Conservation (phyloP, 2,888 invertebrate genomes). For the Chrysolina oricalcia region DNA sequence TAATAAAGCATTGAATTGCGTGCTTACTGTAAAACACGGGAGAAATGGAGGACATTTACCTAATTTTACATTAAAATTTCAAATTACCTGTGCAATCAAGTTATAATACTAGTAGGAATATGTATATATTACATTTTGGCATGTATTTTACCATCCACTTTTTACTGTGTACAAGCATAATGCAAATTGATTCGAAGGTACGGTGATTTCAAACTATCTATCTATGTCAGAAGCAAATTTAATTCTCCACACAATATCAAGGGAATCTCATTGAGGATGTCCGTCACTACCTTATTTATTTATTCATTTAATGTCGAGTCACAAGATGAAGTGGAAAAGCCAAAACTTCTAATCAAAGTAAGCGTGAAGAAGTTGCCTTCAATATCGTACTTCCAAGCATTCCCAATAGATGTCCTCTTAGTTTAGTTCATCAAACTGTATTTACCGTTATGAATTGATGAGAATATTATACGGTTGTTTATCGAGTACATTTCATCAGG, state of each 20-base stretch:
- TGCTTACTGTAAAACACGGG: too few species aligned
- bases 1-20: too few species aligned
- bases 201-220: neutral
- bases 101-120: too few species aligned
- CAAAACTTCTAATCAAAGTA: neutral
- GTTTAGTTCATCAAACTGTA: neutral
- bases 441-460: neutral
- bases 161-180: too few species aligned
- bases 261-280: neutral
- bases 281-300: neutral
- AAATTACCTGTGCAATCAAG: too few species aligned
- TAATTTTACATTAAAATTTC: too few species aligned
- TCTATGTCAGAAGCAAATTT: neutral
- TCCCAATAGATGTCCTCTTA: neutral
- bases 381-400: neutral
- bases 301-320: neutral
- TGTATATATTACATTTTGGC: too few species aligned
- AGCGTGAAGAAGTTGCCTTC: neutral
- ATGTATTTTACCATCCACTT: too few species aligned
- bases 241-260: neutral
- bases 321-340: neutral
- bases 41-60: too few species aligned
- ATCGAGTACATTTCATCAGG: neutral
- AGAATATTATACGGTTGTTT: too few species aligned
- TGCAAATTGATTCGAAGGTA: neutral